Base-by-base conservation (phyloP, 2,113 vertebrate species). In the Podarcis raffonei region DNA sequence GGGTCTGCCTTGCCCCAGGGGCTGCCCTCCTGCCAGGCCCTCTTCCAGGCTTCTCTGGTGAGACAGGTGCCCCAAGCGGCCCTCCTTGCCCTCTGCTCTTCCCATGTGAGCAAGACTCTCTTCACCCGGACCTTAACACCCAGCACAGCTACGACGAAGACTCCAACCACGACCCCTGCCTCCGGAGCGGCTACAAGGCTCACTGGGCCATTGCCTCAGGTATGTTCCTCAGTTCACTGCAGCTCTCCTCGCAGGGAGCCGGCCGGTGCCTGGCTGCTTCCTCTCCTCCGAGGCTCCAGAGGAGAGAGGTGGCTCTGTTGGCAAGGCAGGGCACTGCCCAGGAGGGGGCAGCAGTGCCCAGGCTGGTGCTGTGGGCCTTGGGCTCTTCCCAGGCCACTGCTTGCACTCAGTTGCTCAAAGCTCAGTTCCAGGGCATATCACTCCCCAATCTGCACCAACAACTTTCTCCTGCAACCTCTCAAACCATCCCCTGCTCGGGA, bases 181-280 rank as follows among this genome's bases (percentile, higher is more conserved):
- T 94, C 92, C 96, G 96, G 71, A 91, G 80, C 1, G 98, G 98
- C 57, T 96, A 98, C 93, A 97, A 95, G 90, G 98, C 98, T 1
- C 98, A 99, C 93, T 99, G 98, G 98, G 98, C 98, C 1, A 98
- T 97, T 2, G 94, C 96, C 0, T 97, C 98, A 96, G 98, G 98
- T 99, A 84, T 80, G 94, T 89, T 9, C 1, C 53, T 32, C 66
- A 59, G 71, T 32, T 22, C 6, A 2, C 12, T 20, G 20, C 20
- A 23, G 3, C 42, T 0, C 66, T 6, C 3, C 69, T 23, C 12
- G 5, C 0, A 5, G 37, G 57, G 11, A 59, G 16, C 30, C 8
- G n/a, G n/a, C 57, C 25, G 32, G 22, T 16, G 15, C 7, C n/a
- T 30, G 53, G 5, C 18, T 59, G 4, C 39, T 65, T 2, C 5